Base-by-base conservation (phyloP, 2,113 vertebrate species). In the Myrmecophaga tridactyla region DNA sequence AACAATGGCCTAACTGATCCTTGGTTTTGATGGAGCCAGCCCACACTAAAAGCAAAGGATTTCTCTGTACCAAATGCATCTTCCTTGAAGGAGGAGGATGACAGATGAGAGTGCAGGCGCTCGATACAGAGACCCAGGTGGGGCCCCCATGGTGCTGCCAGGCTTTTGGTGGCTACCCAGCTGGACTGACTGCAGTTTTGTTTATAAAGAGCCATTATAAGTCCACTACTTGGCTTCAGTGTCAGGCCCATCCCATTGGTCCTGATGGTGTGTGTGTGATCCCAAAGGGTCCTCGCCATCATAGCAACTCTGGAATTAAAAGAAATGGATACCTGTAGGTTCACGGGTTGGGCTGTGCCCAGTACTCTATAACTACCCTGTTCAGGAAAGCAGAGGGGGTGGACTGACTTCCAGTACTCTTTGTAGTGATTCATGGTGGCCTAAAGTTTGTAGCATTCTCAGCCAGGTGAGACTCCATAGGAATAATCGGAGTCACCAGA, bases 171-270 rank as follows among this genome's bases (percentile, higher is more conserved):
- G 1, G 65, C 81, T 67, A 48, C 96, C 91, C 96, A 97, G 86
- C 94, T 83, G 89, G 90, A 88, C 51, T 29, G 70, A 91, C 0
- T 21, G 58, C 70, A 96, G 46, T 67, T 43, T 84, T 94, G 96
- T 98, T 97, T 95, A 98, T 97, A 97, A 98, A 88, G 82, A 93
- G 69, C 4, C 88, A 83, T 65, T 95, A 96, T 34, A 86, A 95
- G 94, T 20, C 67, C 96, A 87, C 96, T 95, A 96, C 96, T 96
- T 95, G 96, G 77, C 94, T 94, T 87, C 9, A 17, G 82, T 92
- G 96, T 86, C 72, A 76, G 81, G 58, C 46, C 75, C 0, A 0
- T 92, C 90, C 96, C 88, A 6, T 46, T 25, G n/a, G 70, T 88
- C 89, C 89, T 97, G 93, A 96, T 65, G 95, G 95, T 92, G 94